phyloP scores from a whole-genome alignment of 2,888 invertebrate genomes.

The Crocallis elinguaria region DNA sequence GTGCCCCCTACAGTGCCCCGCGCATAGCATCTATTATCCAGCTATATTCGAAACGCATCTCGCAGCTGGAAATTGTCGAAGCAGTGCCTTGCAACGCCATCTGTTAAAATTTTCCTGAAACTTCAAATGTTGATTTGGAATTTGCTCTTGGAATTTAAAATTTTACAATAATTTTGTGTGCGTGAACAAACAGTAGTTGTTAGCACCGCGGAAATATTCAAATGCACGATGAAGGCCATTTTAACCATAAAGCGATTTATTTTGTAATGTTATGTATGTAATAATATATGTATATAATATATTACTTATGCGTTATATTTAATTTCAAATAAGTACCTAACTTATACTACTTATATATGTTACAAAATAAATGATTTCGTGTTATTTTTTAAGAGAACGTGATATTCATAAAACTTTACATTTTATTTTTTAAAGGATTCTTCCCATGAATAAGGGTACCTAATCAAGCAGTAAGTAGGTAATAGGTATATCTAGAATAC shows the following conservation, averaged over 20 bases:
- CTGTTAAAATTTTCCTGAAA: conserved; percentile 36
- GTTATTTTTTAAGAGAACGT: too few species aligned
- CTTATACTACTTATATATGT: too few species aligned
- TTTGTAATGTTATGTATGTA: conserved; percentile 37
- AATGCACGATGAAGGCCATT: conserved; percentile 73
- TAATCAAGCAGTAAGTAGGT: too few species aligned
- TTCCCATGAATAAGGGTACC: too few species aligned
- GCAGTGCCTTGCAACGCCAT: conserved; percentile 39
- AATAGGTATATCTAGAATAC: too few species aligned
- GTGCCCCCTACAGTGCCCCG: conserved; percentile 77
- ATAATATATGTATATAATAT: neutral
- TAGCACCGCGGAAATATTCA: conserved; percentile 65
- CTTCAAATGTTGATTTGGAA: conserved; percentile 8
- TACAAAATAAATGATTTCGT: too few species aligned
- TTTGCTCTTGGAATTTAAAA: conserved; percentile 12
- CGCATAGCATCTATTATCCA: conserved; percentile 67
- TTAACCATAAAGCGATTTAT: conserved; percentile 48
- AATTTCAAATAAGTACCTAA: neutral
- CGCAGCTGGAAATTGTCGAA: conserved; percentile 26
- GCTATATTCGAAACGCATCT: conserved; percentile 68
- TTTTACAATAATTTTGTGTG: conserved; percentile 31
- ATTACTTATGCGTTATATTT: neutral
- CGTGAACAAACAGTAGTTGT: conserved; percentile 49
- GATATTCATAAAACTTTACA: too few species aligned
- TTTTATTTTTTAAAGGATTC: too few species aligned